Base-by-base conservation (phyloP, 2,888 invertebrate genomes). In the Helleia helle region DNA sequence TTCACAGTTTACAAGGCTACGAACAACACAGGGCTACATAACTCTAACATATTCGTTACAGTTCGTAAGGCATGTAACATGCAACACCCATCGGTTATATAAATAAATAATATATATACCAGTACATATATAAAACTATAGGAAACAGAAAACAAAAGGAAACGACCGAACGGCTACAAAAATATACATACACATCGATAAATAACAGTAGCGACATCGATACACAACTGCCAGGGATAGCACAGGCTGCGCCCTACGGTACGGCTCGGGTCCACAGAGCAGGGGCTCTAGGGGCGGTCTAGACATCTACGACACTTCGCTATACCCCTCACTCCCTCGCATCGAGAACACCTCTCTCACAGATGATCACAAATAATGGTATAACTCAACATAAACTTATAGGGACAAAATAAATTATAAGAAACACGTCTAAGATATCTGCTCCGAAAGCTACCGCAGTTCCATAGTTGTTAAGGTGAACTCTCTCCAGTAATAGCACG, bases 321-420 rank as follows among this genome's bases (percentile, higher is more conserved):
- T 77, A 76, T 80, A 81, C 83, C 83, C 83, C 83, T 77, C 81
- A 80, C 83, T 83, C 83, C 79, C 83, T 80, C 79, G 76, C 75
- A 83, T 81, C 83, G 83, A 83, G 83, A 81, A 84, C 83, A 84
- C 83, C 83, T 83, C 83, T 81, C 83, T 83, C 83, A 83, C 83
- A 81, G 71, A 79, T 80, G 73, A 76, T 77, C 71, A 80, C 73
- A 84, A 80, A 77, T 76, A 73, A 77, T 75, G 68, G 59, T 72
- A 74, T 58, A 79, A 81, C 70, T 71, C 57, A 80, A 81, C 65
- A 71, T 65, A 76, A 79, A 65, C 58, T 60, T 62, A 64, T 66
- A 70, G 58, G 71, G 73, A 71, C 73, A 71, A 68, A 65, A 61
- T 69, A 34, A 34, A 34, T 7, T 6, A 29, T 29, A 34, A 34